Conservation (phyloP, 2,888 invertebrate species). For the Neoaliturus tenellus region DNA sequence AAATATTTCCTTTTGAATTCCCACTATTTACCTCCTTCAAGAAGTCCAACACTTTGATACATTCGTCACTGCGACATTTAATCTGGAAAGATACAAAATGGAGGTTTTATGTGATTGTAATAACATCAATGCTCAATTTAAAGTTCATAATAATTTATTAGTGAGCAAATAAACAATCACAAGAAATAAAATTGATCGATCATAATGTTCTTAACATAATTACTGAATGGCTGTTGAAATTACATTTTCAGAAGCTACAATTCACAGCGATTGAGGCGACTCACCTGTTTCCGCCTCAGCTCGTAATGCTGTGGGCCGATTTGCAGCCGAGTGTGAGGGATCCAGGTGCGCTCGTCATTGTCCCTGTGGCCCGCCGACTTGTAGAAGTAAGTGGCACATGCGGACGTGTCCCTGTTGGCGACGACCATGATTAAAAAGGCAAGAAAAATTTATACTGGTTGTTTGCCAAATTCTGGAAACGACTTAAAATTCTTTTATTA, state of each 20-base stretch:
- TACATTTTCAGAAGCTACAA: no score
- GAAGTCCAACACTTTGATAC: constrained; percentile 73
- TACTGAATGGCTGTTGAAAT: no score
- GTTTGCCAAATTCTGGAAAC: not conserved
- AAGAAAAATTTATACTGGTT: not conserved
- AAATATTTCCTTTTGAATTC: constrained; percentile 63
- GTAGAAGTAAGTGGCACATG: constrained; percentile 73
- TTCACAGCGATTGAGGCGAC: no score
- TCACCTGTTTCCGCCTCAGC: constrained; percentile 71
- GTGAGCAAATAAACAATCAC: no score
- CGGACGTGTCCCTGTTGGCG: constrained; percentile 70
- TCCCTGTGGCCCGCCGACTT: constrained; percentile 70
- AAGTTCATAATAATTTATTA: no score
- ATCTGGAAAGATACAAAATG: constrained; percentile 72
- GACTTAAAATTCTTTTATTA: not conserved
- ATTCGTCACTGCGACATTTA: constrained; percentile 74
- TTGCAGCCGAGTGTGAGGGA: constrained; percentile 70
- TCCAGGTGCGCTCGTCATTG: constrained; percentile 69
- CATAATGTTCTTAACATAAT: no score
- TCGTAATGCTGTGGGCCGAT: constrained; percentile 71
- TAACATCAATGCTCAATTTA: no score
- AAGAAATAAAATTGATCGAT: no score
- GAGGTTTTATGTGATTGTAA: no score
- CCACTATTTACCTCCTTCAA: constrained; percentile 74
- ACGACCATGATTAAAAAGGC: no score